Base-by-base conservation (phyloP, 2,888 invertebrate species). In the Tuta absoluta region DNA sequence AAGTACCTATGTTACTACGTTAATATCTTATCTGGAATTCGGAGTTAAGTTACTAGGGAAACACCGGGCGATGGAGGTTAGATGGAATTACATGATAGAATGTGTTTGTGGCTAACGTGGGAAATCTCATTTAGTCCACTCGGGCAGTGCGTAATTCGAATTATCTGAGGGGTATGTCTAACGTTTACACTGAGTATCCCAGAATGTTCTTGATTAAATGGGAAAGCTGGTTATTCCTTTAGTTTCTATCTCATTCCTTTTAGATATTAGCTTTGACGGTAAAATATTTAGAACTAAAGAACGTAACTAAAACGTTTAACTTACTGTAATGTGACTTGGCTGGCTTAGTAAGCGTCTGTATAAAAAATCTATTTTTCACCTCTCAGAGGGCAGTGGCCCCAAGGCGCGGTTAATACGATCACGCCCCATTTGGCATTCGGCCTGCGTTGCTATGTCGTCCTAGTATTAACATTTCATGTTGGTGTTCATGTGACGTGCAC, bases 391-490 rank as follows among this genome's bases (percentile, higher is more conserved):
- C 37, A n/a, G 21, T 51, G 60, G 14, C 56, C 5, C 56, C 38
- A 33, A 38, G 23, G 65, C 65, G 67, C 66, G 66, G 74, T 75
- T 79, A 75, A 76, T 76, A 73, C 74, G 72, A 76, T 78, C 67
- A 12, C 70, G 74, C 66, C 74, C 76, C 75, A 77, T 75, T 80
- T 79, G 68, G 69, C 71, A 75, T 75, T 75, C 72, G 71, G 73
- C 69, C 70, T 72, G 71, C 72, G 77, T 75, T 75, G 73, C 33
- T 24, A 23, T 56, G 56, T 33, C 24, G 56, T 33, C 68, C 63
- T 37, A 66, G 66, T 75, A 75, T 80, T 79, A 78, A 82, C 76
- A 75, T 79, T 81, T 79, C 75, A 77, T 72, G 72, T 68, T 4
- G 14, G n/a, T 60, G 69, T 67, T 68, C 69, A 64, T 65, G 17